These are phyloP conservation scores for Limanda limanda DNA, from an alignment of 2,113 vertebrate genomes.

Conservation along the genomic window DNA sequence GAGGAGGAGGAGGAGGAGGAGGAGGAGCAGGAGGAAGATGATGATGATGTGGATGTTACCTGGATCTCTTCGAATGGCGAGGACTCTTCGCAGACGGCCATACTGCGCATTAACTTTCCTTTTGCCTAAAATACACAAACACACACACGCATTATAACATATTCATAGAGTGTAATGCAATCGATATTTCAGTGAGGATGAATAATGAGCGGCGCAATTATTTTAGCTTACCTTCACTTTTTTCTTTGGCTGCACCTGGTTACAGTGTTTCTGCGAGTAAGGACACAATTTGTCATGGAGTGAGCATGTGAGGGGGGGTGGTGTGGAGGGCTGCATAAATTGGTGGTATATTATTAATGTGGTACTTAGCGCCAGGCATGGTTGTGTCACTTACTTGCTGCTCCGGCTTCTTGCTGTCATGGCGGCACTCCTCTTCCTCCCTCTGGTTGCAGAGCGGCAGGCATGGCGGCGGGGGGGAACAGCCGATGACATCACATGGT, in stretches of 20 bases:
- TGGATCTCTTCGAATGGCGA: slow-evolving; percentile 82
- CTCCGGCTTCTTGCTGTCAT: slow-evolving; percentile 55
- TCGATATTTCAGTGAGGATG: slow-evolving; percentile 52
- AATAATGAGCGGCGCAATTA: slow-evolving; percentile 55
- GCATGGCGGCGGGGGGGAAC: slow-evolving; percentile 45
- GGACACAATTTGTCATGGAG: slow-evolving; percentile 53
- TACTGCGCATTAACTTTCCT: slow-evolving; percentile 90
- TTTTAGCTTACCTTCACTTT: slow-evolving; percentile 77
- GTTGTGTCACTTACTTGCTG: slow-evolving; percentile 58
- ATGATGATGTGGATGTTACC: slow-evolving; percentile 76
- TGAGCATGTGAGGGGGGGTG: not conserved
- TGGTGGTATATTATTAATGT: slow-evolving; percentile 4
- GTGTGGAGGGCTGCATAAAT: not conserved
- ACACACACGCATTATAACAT: slow-evolving; percentile 50
- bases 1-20: not conserved
- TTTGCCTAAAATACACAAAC: slow-evolving; percentile 83
- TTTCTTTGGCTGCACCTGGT: slow-evolving; percentile 76
- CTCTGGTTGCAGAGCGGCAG: slow-evolving; percentile 42
- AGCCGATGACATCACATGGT: slow-evolving; percentile 35
- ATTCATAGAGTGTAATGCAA: slow-evolving; percentile 49
- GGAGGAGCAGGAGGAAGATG: not conserved
- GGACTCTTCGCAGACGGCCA: slow-evolving; percentile 92
- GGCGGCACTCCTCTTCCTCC: slow-evolving; percentile 45
- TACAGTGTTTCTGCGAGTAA: slow-evolving; percentile 60
- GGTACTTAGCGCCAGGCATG: not conserved